phyloP scores from a whole-genome alignment of 2,113 vertebrate genomes.

The Rhinolophus sinicus region DNA sequence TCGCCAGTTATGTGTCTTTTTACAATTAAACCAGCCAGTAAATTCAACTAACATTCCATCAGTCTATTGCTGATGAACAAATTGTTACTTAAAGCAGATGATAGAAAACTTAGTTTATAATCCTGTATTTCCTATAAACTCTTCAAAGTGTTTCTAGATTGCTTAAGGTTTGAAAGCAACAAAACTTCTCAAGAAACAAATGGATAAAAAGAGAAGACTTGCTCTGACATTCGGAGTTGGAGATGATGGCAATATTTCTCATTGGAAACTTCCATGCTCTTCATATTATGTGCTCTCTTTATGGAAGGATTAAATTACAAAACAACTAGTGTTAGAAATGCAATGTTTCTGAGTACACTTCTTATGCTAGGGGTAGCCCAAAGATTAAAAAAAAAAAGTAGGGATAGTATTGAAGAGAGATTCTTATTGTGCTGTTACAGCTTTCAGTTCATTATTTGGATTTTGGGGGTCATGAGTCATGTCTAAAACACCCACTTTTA shows the following conservation, averaged over 20 bases:
- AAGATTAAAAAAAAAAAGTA: neutral
- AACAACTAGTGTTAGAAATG: neutral
- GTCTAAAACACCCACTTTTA: conserved; percentile 22
- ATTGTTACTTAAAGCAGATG: neutral
- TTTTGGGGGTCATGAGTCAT: neutral
- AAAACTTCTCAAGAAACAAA: neutral
- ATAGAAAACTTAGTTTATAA: conserved; percentile 1
- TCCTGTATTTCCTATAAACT: neutral
- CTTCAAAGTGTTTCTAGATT: conserved; percentile 10
- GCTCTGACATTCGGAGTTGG: neutral
- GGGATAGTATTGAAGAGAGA: neutral
- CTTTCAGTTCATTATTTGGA: conserved; percentile 28
- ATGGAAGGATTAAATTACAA: neutral
- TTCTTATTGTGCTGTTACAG: conserved; percentile 48
- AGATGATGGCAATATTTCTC: neutral
- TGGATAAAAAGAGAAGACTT: neutral
- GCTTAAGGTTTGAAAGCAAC: conserved; percentile 49
- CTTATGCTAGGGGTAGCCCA: neutral
- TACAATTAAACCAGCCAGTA: neutral
- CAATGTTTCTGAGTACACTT: neutral
- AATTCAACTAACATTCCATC: neutral
- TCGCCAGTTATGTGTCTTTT: neutral
- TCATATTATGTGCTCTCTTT: neutral
- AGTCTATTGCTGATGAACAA: conserved; percentile 9
- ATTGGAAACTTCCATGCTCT: neutral